Evolutionary conservation across 1,140 invertebrate genomes (phyloP), one percentile per base, ranked within the genome.

Genomic region (Drosophila trapezifrons): DNA sequence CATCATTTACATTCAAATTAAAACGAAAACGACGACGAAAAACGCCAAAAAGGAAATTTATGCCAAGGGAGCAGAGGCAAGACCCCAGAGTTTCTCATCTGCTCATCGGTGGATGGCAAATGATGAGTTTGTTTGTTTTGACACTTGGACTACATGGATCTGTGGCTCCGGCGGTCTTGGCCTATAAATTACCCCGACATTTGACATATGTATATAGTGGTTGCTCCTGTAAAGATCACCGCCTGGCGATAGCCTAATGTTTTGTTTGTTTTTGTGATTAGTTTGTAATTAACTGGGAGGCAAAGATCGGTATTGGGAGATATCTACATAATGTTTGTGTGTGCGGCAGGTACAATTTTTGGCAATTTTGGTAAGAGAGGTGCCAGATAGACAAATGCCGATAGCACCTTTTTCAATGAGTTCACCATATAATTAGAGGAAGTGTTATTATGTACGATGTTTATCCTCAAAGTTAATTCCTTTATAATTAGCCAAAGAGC

Each of bases 1-100:
- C 84, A 89, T 89, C 80, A 89, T 87, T 87, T 89, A 89, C 83
- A 87, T 87, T 87, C 83, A 87, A 87, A 87, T 87, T 87, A 89
- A 87, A 87, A 87, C 69, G 76, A 87, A 76, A 69, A 65, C 60
- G 65, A 37, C 27, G 56, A 59, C 17, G 56, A 29, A 47, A 35
- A 81, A 85, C 65, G 78, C 78, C 83, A 75, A 78, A 80, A 70
- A 79, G 78, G 66, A 86, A 86, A 86, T 86, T 86, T 86, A 86
- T 86, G 83, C 79, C 83, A 72, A 86, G 82, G 78, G 74, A 78
- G 69, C 54, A 20, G 17, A n/a, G 18, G 12, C 35, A 40, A 9
- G 45, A 42, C 13, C 29, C 15, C 25, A 42, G 38, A 49, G 38
- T 37, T 29, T 43, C 38, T 38, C 22, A 42, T 38, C 60, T 56